Base-by-base conservation (phyloP, 2,797 vertebrate species). In the Phoeniculus purpureus region DNA sequence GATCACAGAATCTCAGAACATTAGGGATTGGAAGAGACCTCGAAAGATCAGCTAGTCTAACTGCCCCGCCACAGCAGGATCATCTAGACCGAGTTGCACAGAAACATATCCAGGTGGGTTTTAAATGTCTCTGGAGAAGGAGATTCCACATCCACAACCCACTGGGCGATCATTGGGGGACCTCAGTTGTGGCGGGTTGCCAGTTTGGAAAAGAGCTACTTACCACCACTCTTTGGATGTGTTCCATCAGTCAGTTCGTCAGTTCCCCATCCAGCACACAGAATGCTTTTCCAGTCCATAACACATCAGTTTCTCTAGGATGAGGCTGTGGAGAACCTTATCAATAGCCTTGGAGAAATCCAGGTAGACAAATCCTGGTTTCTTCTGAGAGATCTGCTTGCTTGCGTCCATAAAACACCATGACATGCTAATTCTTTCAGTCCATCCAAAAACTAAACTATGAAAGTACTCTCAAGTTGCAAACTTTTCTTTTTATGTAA, bases 391-490 rank as follows among this genome's bases (percentile, higher is more conserved):
- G 72, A 62, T 12, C 65, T 58, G 43, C 64, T 94, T 92, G 18
- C 74, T 72, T 60, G 19, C 55, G 67, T 95, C 94, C 65, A 40
- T 77, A 85, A 95, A 95, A 79, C n/a, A 91, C 43, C 17, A 7
- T 62, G 76, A 67, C 64, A 92, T 66, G n/a, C 61, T 93, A 86
- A 91, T 95, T 84, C 25, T 72, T 90, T 89, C 82, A 71, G 52
- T 67, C 21, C 31, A 13, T 83, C 77, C 83, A 83, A 86, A 86
- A 94, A 93, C 82, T 79, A 85, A 90, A 51, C 61, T 86, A 54
- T 52, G n/a, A 62, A 89, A 86, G 61, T 70, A 15, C 87, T 94
- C 93, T 60, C 14, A 88, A 43, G 66, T 80, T 66, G 40, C 72
- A 88, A 76, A 78, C 45, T 77, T 71, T 86, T 80, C 85, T 58